These are phyloP conservation scores for Trilocha varians DNA, from an alignment of 2,888 invertebrate species.

Conservation along the genomic window DNA sequence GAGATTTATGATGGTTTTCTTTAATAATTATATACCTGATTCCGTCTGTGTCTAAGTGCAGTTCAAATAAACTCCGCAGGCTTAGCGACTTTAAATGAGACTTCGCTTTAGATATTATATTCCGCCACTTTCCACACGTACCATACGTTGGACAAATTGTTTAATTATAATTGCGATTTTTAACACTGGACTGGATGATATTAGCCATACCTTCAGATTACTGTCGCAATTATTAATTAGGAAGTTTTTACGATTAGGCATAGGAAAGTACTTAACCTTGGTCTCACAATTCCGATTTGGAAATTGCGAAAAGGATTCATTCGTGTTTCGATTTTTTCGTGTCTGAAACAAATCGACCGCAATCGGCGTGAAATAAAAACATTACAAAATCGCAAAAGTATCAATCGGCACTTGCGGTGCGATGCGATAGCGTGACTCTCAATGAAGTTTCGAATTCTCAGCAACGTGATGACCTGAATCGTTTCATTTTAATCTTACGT, in stretches of 20 bases:
- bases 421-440: slow-evolving; percentile 35
- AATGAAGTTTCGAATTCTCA: slow-evolving; percentile 18
- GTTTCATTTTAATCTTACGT: slow-evolving; percentile 5
- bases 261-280: neutral
- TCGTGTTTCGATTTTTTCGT: slow-evolving; percentile 28
- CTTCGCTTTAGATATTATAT: too few species aligned
- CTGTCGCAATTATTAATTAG: neutral
- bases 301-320: slow-evolving; percentile 20
- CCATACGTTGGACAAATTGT: too few species aligned
- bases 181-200: too few species aligned
- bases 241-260: neutral
- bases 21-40: too few species aligned
- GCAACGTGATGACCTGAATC: slow-evolving; percentile 15
- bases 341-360: slow-evolving; percentile 39
- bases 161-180: too few species aligned
- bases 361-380: slow-evolving; percentile 40
- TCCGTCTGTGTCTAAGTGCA: too few species aligned
- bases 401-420: slow-evolving; percentile 25
- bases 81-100: too few species aligned
- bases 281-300: slow-evolving; percentile 1
- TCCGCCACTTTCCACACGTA: too few species aligned
- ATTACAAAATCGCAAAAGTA: slow-evolving; percentile 26
- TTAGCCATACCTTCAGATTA: too few species aligned
- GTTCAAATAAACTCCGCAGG: too few species aligned
- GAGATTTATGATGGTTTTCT: too few species aligned